Conservation (phyloP, 2,113 vertebrate species). For the Aix galericulata region DNA sequence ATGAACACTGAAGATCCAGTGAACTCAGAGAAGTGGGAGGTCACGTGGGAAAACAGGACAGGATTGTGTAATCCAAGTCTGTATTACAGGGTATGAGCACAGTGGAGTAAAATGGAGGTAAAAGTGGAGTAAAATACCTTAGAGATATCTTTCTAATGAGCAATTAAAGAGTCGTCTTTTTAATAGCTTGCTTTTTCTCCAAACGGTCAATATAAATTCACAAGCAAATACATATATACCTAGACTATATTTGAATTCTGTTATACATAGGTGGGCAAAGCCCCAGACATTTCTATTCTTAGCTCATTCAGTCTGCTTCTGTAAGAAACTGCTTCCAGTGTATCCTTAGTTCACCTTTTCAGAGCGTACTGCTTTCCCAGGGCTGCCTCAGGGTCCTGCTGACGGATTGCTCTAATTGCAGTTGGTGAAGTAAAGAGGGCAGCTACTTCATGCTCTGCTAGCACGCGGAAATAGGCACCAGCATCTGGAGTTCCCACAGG, state of each 20-base stretch:
- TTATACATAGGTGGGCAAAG: background rate
- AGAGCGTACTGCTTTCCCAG: constrained; percentile 83
- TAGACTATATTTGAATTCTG: background rate
- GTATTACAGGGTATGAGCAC: background rate
- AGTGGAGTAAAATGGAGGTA: background rate
- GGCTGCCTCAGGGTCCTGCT: constrained; percentile 89
- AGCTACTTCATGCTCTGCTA: constrained; percentile 88
- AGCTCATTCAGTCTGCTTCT: background rate
- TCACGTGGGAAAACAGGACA: background rate
- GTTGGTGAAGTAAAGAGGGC: constrained; percentile 94
- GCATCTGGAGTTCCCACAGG: constrained; percentile 95
- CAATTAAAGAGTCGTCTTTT: background rate
- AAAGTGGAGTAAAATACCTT: background rate
- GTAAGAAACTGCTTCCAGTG: constrained; percentile 10
- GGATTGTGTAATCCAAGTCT: background rate
- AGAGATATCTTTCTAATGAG: background rate
- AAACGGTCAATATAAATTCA: background rate
- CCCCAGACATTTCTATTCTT: background rate
- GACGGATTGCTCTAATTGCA: constrained; percentile 94
- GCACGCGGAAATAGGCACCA: constrained; percentile 92
- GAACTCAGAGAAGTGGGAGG: background rate
- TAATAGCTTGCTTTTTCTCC: background rate
- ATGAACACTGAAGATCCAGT: background rate
- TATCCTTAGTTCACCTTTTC: constrained; percentile 82
- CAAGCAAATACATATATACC: background rate